Evolutionary conservation across 2,113 vertebrate species (phyloP).

Genomic region (Pachyramphus minor): DNA sequence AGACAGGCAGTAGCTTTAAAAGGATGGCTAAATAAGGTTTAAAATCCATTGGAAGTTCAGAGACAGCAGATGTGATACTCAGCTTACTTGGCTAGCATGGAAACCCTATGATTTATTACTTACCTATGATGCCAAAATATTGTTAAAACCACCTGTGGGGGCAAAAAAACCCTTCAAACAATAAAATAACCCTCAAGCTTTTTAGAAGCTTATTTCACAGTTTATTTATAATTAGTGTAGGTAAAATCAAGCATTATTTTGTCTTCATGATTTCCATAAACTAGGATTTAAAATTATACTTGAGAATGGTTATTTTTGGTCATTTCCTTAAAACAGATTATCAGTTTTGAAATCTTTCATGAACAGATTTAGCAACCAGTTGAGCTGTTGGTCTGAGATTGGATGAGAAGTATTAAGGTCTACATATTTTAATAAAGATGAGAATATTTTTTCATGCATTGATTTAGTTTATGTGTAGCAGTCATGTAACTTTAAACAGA

Average conservation of each 20-base stretch:
- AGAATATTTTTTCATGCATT: background rate
- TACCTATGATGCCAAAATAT: background rate
- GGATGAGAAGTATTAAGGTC: background rate
- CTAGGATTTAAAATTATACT: background rate
- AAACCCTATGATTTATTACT: background rate
- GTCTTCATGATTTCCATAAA: background rate
- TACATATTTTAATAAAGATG: background rate
- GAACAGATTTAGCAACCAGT: background rate
- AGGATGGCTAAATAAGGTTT: background rate
- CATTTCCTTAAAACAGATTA: background rate
- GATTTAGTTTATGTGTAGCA: background rate
- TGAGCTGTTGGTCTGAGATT: background rate
- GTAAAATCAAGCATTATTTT: background rate
- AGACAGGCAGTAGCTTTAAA: background rate
- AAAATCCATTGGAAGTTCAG: background rate
- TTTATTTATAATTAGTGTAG: background rate
- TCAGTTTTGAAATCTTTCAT: background rate
- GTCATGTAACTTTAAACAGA: background rate
- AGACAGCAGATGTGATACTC: background rate
- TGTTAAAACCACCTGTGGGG: background rate
- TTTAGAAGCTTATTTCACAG: background rate
- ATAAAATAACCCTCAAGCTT: background rate
- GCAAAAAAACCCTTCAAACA: fast-evolving
- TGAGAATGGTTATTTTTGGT: background rate
- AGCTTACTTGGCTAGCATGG: background rate